Conservation (phyloP, 2,888 invertebrate species). For the Harmothoe impar region DNA sequence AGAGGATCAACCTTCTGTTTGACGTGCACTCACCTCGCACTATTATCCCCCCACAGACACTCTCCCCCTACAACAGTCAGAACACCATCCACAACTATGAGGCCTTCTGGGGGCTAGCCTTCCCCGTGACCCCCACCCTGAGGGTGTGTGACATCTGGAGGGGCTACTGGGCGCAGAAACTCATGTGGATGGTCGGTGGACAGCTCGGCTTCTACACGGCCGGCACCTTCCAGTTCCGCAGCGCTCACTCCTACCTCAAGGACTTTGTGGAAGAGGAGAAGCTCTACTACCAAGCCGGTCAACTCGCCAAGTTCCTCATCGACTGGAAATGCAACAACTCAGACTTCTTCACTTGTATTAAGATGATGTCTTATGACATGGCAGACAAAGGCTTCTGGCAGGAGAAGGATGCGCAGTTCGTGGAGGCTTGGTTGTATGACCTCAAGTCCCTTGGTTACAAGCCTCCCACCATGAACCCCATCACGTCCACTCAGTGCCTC, state of each 20-base stretch:
- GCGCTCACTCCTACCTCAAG: constrained; percentile 70
- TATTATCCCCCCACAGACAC: constrained; percentile 67
- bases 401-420: not conserved
- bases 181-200: constrained; percentile 70
- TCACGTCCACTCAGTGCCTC: not conserved
- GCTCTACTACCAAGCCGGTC: constrained; percentile 68
- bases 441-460: constrained; percentile 36
- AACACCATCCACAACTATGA: constrained; percentile 72
- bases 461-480: not conserved
- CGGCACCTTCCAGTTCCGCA: constrained; percentile 70
- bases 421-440: constrained; percentile 55
- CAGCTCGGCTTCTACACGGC: constrained; percentile 69
- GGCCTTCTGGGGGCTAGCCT: constrained; percentile 72
- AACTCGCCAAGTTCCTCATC: constrained; percentile 65
- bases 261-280: constrained; percentile 70
- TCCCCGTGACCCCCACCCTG: constrained; percentile 70
- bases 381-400: constrained; percentile 11
- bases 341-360: constrained; percentile 63
- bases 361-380: constrained; percentile 60
- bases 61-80: constrained; percentile 72
- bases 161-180: constrained; percentile 72
- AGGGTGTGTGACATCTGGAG: constrained; percentile 73
- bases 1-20: constrained; percentile 68
- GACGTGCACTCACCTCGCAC: constrained; percentile 70
- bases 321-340: constrained; percentile 65